Evolutionary conservation across 2,888 invertebrate genomes (phyloP), one percentile per base, ranked within the genome.

Genomic region (Andrena camellia): DNA sequence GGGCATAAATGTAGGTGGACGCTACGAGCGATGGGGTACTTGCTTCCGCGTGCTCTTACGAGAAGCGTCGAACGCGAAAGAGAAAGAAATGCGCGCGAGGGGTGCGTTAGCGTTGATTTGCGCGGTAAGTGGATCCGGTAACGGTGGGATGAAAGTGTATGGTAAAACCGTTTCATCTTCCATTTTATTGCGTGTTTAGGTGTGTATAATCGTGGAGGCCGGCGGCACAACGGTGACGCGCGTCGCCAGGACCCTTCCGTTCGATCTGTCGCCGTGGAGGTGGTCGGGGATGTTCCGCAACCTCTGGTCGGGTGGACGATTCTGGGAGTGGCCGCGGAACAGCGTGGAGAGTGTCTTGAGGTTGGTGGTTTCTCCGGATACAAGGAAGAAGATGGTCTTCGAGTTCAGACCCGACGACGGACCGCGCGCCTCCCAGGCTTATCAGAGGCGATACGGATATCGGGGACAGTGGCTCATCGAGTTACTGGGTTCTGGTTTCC

Each of bases 401-500:
- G 73, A 81, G 5, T 90, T 90, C 59, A 71, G 74, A 64, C 90
- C 90, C 0, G 90, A 90, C 0, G 90, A 89, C 13, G 90, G 90
- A 20, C 81, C 69, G 2, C 89, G 87, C 1, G 87, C 87, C 1
- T 81, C 90, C 17, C 13, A 69, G 62, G 73, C 54, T 0, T 90
- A 90, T 78, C 90, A 89, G 60, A 82, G 42, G 5, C 84, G 81
- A 10, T 92, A 90, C 35, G 92, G 92, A 20, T 88, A 87, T n/a
- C 88, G 90, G 4, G 92, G 92, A n/a, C 70, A 89, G 57, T 78
- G 86, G 48, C 78, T 92, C 33, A 90, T 92, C 52, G 90, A 91
- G 54, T 83, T 87, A 35, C 69, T 92, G 4, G 92, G 92, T 17
- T 76, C 84, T 2, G 90, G 90, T 67, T 75, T 84, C 64, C 76